A percentile compares a stretch with the other conserved stretches of the same genome.
These are phyloP conservation scores for Tolypeutes matacus DNA, from an alignment of 2,797 vertebrate genomes.

Conservation along the genomic window DNA sequence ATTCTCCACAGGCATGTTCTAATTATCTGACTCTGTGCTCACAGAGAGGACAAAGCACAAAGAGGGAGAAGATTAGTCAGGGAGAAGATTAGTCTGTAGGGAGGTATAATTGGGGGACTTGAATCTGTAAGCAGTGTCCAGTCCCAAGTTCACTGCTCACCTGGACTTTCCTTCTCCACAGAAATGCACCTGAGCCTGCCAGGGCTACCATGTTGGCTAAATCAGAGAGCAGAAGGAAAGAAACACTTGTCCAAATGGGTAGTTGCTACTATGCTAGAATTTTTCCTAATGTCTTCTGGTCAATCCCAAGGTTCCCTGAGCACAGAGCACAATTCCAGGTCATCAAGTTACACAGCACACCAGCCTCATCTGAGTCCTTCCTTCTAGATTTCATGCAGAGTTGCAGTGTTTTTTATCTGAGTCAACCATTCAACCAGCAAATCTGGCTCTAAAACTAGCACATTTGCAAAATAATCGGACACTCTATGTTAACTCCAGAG, in stretches of 20 bases:
- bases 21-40: conserved; percentile 37
- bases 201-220: conserved; percentile 82
- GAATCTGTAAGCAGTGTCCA: neutral
- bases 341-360: conserved; percentile 75
- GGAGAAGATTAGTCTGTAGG: neutral
- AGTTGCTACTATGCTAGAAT: conserved; percentile 76
- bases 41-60: neutral
- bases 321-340: conserved; percentile 64
- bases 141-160: neutral
- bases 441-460: neutral
- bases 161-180: conserved; percentile 70
- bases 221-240: conserved; percentile 79
- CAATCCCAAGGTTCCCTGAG: neutral
- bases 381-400: neutral
- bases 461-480: neutral
- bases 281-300: conserved; percentile 77
- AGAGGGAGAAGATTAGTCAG: neutral
- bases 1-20: neutral
- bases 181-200: conserved; percentile 83
- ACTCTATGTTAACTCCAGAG: too few species aligned
- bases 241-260: conserved; percentile 82
- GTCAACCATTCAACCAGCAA: too few species aligned
- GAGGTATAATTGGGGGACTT: fast-evolving
- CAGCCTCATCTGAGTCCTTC: conserved; percentile 60
- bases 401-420: too few species aligned